Base-by-base conservation (phyloP, 1,140 invertebrate genomes). In the Sinonovacula constricta region DNA sequence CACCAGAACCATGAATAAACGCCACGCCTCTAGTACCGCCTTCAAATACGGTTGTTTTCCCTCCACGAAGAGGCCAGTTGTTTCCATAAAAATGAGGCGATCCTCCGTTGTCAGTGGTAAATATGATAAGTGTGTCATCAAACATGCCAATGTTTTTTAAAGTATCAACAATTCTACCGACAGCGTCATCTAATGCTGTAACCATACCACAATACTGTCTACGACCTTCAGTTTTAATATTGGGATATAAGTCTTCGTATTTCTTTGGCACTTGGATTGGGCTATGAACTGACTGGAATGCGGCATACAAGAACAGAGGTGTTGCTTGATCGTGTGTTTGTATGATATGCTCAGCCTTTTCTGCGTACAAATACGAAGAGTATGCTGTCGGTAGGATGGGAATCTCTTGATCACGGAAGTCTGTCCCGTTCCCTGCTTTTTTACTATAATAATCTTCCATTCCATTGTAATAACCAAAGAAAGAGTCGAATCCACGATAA, bases 401-500 rank as follows among this genome's bases (percentile, higher is more conserved):
- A n/a, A n/a, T n/a, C 60, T 80, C 70, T 45, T 72, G 54, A 36
- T 77, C 68, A 10, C 78, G 54, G 45, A 83, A 83, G 63, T 83
- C 81, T 14, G 51, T 34, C 2, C 81, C 78, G 31, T 65, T 65
- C 12, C 10, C n/a, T n/a, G 81, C 26, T 22, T 14, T 51, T 45
- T 90, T 86, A 18, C 59, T 85, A 53, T 85, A 91, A 31, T 91
- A 90, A 68, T 89, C 84, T 54, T 87, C 83, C n/a, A 70, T 67
- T 4, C 89, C 90, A 24, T 87, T 85, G 76, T 91, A 92, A 79
- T 85, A 92, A 0, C 92, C 92, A 57, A 87, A 86, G 74, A 92
- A 92, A 14, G 90, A 84, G 68, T 92, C 91, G 79, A 92, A 92
- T 26, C 92, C 92, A 26, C 92, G 81, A 59, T 82, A 85, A 0